Base-by-base conservation (phyloP, 1,140 invertebrate species). In the Nebria ingens region DNA sequence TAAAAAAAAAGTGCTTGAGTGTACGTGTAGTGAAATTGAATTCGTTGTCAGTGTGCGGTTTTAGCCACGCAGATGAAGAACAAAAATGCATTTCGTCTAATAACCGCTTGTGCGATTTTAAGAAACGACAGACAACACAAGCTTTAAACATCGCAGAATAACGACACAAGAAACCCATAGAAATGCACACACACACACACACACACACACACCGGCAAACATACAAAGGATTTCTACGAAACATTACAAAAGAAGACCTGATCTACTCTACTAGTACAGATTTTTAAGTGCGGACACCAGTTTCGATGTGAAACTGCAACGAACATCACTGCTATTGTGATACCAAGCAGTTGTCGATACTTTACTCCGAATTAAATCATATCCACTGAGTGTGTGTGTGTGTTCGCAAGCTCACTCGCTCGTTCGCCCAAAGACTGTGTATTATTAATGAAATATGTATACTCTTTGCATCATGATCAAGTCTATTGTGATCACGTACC, bases 361-460 rank as follows among this genome's bases (percentile, higher is more conserved):
- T 45, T 45, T 3, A 12, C 17, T 45, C 40, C 15, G 40, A 45
- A 45, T 45, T 45, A 45, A 45, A 45, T 45, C 40, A 45, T 45
- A n/a, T n/a, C n/a, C n/a, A n/a, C n/a, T n/a, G n/a, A n/a, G n/a
- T n/a, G n/a, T n/a, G n/a, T n/a, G n/a, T n/a, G n/a, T n/a, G n/a
- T n/a, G n/a, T n/a, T n/a, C n/a, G n/a, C n/a, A n/a, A n/a, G n/a
- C n/a, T n/a, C n/a, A n/a, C n/a, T n/a, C n/a, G n/a, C n/a, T n/a
- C 40, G 9, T 9, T 45, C 15, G 40, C 15, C 9, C 3, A 45
- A 45, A 45, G 40, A 45, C 25, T 6, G n/a, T 45, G 40, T 45
- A 45, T 45, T 45, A 45, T 45, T 45, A 45, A 45, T 45, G 40
- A 45, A 45, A 45, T 45, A 45, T 45, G 40, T 45, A 17, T 45